Evolutionary conservation across 1,140 invertebrate genomes (phyloP), one percentile per base, ranked within the genome.

Genomic region (Gryllus bimaculatus): DNA sequence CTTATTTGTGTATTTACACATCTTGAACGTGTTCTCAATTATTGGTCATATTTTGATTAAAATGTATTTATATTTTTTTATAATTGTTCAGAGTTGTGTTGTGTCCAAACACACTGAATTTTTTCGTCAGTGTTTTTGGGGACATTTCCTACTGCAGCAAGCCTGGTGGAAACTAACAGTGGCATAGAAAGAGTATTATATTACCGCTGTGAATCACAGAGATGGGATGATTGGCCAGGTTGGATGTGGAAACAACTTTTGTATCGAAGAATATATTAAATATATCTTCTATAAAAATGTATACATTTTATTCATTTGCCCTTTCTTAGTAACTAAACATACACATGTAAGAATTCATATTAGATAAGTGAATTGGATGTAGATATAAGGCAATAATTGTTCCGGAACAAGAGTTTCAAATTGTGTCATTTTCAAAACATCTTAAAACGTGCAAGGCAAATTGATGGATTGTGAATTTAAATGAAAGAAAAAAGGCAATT

Each of bases 231-330:
- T 13, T 66, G 54, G 54, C 54, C 54, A 77, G 47, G 39, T 77
- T 77, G 48, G 76, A 77, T 48, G 21, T 77, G 47, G 48, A 18
- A 77, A 20, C 8, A 76, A 76, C 48, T 77, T 77, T 77, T 77
- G 76, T 77, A 77, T 77, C 48, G 48, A 77, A 48, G 48, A 77
- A 77, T 77, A 76, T 76, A 75, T 75, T 66, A 75, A 75, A 75
- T 75, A 77, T 77, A 77, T 77, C 76, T 77, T 77, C 76, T 77
- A 21, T 77, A 77, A 48, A 77, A 77, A 77, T 48, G 18, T n/a
- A 47, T 47, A 76, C 18, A 18, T 21, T 47, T 76, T 76, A 47
- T 8, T 76, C 75, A 26, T 39, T 39, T 39, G 26, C 5, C 26
- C 26, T n/a, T n/a, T n/a, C n/a, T 39, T 39, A 39, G 5, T 5